Evolutionary conservation across 1,140 invertebrate genomes (phyloP), one percentile per base, ranked within the genome.

Genomic region (Cheumatopsyche charites): DNA sequence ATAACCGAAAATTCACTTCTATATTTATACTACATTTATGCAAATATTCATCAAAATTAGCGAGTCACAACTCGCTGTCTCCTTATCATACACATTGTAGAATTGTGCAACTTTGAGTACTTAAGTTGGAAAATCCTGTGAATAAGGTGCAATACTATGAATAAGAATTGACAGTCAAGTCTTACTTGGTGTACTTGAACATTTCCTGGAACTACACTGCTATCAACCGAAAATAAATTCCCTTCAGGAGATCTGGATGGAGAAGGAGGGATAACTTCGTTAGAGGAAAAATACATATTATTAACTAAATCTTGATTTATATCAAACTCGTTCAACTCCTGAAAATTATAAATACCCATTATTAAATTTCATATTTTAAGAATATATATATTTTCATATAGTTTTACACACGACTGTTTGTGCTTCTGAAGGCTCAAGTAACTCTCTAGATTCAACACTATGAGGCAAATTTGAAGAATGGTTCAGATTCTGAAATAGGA

Each of bases 171-270:
- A n/a, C n/a, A n/a, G n/a, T n/a, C n/a, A n/a, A 23, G 61, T 52
- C 73, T 75, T 74, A 86, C 85, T 80, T 86, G 84, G 81, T 86
- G 85, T 17, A 85, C 81, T 70, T 72, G 70, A 47, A 78, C 81
- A 75, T 85, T 80, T 78, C 63, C 29, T 70, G 58, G 77, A 69
- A 70, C 42, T 47, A 71, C 52, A 13, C 42, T 62, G 3, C 49
- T 45, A 25, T 65, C 42, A 45, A 42, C 6, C 17, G 63, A 45
- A 36, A 74, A 49, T 17, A 45, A 61, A 29, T 63, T 65, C 1
- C 68, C 55, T 25, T 78, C 78, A 36, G 78, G 78, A 9, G 79
- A 78, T 23, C 76, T 75, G 66, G 79, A 78, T n/a, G 79, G 79
- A 55, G 80, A 78, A 43, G 73, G 43, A 41, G 49, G 25, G 5